Evolutionary conservation across 2,888 invertebrate species (phyloP).

Genomic region (Netelia melanura): DNA sequence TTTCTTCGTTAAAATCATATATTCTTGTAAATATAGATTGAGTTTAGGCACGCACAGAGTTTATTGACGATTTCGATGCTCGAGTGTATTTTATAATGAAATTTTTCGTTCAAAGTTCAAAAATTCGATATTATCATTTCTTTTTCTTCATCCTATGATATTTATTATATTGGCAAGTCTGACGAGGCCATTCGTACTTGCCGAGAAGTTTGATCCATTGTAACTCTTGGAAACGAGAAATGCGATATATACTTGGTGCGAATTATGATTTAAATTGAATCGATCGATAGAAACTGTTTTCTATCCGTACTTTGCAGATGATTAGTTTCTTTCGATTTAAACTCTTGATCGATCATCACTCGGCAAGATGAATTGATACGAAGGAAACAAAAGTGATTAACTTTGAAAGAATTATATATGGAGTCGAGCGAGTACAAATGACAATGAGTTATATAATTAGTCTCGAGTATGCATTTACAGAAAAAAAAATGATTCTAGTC

Average conservation of each 20-base stretch:
- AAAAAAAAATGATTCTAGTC: conserved; percentile 70
- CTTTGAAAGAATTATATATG: conserved; percentile 9
- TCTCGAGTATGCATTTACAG: conserved; percentile 58
- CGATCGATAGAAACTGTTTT: background rate
- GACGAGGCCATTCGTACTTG: conserved; percentile 8
- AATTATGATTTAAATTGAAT: background rate
- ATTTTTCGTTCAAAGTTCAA: conserved; percentile 1
- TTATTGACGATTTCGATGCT: conserved; percentile 34
- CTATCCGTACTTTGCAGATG: background rate
- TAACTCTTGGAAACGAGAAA: background rate
- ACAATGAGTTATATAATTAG: conserved; percentile 49
- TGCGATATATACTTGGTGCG: background rate
- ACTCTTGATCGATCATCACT: background rate
- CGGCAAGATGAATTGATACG: conserved; percentile 2
- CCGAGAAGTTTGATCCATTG: conserved; percentile 3
- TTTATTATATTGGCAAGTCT: background rate
- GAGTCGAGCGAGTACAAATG: conserved; percentile 51
- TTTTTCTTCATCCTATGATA: background rate
- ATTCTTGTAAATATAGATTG: conserved; percentile 56
- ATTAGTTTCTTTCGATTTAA: background rate
- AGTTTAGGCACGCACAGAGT: conserved; percentile 38
- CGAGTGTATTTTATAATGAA: conserved; percentile 35
- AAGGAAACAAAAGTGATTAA: conserved; percentile 16
- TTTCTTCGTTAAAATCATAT: conserved; percentile 18
- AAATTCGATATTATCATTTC: background rate